Evolutionary conservation across 1,140 invertebrate species (phyloP), one percentile per base, ranked within the genome.

Genomic region (Drosophila ironensis): DNA sequence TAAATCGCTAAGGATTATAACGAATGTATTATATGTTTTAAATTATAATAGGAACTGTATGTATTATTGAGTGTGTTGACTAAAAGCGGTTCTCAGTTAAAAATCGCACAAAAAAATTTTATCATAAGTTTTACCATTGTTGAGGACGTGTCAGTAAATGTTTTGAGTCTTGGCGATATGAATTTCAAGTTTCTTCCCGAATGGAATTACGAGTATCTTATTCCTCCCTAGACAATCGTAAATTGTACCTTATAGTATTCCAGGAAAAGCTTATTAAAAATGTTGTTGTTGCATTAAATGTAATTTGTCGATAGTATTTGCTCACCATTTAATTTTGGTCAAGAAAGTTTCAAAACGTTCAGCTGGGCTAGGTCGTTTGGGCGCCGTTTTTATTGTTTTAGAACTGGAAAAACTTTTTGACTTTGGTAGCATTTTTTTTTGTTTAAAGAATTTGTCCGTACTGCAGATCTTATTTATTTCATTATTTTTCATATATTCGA

Each of bases 271-370:
- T 27, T 7, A 19, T 38, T 25, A 17, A 7, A 8, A 33, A 40
- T 25, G 2, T 25, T n/a, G n/a, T n/a, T n/a, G n/a, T n/a, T n/a
- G n/a, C 9, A 8, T 9, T 1, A 30, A 30, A 14, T 35, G 14
- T 16, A 7, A 16, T n/a, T n/a, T n/a, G 6, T 9, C 5, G n/a
- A 8, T 9, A 17, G 1, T 28, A 22, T 27, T 8, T 6, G 17
- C 40, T 70, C 20, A 88, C 87, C 82, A 60, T 37, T 88, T 84
- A 0, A 89, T 41, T 72, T 88, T 89, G 38, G 70, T 71, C 1
- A 89, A 22, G 33, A 89, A 89, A 9, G 81, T 87, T 19, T 89
- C 75, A 37, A 61, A 88, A 4, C 87, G 74, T 42, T 89, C 87
- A 1, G 69, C 20, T 16, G 87, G 81, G 12, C 48, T 81, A 9